phyloP scores from a whole-genome alignment of 2,888 invertebrate genomes.

The Philopedon plagiatum region DNA sequence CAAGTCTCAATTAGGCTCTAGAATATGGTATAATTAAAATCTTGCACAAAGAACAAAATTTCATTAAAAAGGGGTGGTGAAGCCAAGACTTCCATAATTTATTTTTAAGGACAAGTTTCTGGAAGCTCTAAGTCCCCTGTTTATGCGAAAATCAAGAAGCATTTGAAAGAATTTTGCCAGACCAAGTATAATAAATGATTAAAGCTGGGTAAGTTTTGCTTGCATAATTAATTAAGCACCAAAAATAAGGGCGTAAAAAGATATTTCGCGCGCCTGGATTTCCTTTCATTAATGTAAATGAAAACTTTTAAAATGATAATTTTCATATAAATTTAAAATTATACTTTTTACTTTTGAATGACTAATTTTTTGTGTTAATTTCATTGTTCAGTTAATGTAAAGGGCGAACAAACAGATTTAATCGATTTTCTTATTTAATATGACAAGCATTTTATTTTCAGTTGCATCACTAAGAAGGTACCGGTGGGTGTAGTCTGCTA shows the following conservation, averaged over 20 bases:
- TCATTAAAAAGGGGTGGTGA: conserved; percentile 8
- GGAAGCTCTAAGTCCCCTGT: conserved; percentile 29
- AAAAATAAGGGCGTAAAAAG: conserved; percentile 52
- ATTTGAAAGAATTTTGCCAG: conserved; percentile 48
- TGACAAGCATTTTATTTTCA: no score
- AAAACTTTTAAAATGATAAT: conserved; percentile 53
- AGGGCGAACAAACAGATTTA: no score
- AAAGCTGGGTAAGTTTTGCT: conserved; percentile 52
- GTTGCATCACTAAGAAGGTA: no score
- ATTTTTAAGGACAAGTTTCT: conserved; percentile 19
- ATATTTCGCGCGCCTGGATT: conserved; percentile 50
- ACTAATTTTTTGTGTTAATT: conserved; percentile 31
- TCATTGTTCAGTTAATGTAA: not conserved
- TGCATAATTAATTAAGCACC: conserved; percentile 55
- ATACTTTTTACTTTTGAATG: conserved; percentile 44
- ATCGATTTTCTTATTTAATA: no score
- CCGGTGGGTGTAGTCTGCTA: no score
- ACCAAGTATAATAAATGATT: conserved; percentile 53
- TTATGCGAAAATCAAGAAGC: conserved; percentile 47
- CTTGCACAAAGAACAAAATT: conserved; percentile 1
- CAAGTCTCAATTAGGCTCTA: not conserved
- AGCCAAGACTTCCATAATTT: not conserved
- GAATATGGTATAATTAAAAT: not conserved
- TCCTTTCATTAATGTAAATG: conserved; percentile 53
- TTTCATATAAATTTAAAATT: conserved; percentile 49